phyloP scores from a whole-genome alignment of 2,888 invertebrate genomes.

The Drosophila peninsularis region DNA sequence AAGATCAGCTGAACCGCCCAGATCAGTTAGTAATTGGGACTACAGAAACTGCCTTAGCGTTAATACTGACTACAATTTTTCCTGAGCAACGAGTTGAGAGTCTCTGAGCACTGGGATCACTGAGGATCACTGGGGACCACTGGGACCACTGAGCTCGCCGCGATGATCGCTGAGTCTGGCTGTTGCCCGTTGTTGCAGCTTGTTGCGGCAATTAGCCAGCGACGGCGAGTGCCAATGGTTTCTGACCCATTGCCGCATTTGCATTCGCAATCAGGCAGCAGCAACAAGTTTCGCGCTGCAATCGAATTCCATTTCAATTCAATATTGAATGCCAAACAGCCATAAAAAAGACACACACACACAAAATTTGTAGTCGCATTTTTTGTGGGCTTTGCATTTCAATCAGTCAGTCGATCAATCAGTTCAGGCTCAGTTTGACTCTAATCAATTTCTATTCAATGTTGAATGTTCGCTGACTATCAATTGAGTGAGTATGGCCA shows the following conservation, averaged over 20 bases:
- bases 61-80: neutral
- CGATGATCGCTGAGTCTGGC: conserved; percentile 26
- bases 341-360: neutral
- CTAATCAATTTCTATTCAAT: conserved; percentile 35
- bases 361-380: neutral
- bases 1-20: too few species aligned
- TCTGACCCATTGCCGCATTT: conserved; percentile 64
- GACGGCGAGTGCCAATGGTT: conserved; percentile 64
- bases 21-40: neutral
- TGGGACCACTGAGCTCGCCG: conserved; percentile 14
- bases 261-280: conserved; percentile 62
- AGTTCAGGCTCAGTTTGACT: neutral
- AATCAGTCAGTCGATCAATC: conserved; percentile 14
- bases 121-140: neutral
- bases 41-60: neutral
- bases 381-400: conserved; percentile 21
- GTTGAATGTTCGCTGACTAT: conserved; percentile 34
- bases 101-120: neutral
- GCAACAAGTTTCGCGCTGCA: conserved; percentile 20
- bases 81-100: conserved; percentile 1
- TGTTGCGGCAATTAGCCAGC: conserved; percentile 70
- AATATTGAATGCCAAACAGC: conserved; percentile 40
- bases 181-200: conserved; percentile 22
- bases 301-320: conserved; percentile 29
- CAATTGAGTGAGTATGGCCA: conserved; percentile 13